These are phyloP conservation scores for Pristionchus entomophagus DNA, from an alignment of 2,888 invertebrate genomes.

Conservation along the genomic window DNA sequence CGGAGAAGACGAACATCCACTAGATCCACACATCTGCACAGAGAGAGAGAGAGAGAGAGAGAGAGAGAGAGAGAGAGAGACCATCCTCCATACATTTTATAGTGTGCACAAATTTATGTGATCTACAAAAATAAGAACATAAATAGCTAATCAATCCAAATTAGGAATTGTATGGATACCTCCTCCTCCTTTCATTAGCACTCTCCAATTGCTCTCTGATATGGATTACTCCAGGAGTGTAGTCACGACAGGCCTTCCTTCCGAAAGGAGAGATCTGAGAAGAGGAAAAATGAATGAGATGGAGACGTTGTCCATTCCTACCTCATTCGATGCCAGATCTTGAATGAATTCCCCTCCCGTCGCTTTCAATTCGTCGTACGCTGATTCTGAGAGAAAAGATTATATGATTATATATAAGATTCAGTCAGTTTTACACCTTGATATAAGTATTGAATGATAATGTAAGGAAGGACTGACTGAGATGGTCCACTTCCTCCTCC, in stretches of 20 bases:
- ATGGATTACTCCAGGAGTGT: slow-evolving; percentile 84
- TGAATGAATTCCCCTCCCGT: slow-evolving; percentile 51
- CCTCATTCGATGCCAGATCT: slow-evolving; percentile 52
- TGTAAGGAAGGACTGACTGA: slow-evolving; percentile 65
- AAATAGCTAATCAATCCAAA: too few relatives aligned
- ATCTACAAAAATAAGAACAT: too few relatives aligned
- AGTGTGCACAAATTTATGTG: too few relatives aligned
- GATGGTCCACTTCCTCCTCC: slow-evolving; percentile 76
- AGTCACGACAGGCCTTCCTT: slow-evolving; percentile 78
- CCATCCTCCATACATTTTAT: too few relatives aligned
- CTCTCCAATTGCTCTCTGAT: slow-evolving; percentile 78
- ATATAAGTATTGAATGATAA: background rate
- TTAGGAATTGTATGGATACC: too few relatives aligned
- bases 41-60: too few relatives aligned
- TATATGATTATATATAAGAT: too few relatives aligned
- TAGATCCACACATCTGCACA: slow-evolving; percentile 81
- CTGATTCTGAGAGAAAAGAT: slow-evolving; percentile 47
- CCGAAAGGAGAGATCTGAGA: slow-evolving; percentile 74
- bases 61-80: background rate
- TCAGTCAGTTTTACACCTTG: background rate
- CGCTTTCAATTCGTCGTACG: slow-evolving; percentile 52
- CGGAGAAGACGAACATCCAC: slow-evolving; percentile 86
- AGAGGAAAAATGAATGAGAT: background rate
- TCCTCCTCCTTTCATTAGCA: slow-evolving; percentile 55
- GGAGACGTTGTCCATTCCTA: background rate